Base-by-base conservation (phyloP, 2,113 vertebrate species). In the Petrocephalus zakoni region DNA sequence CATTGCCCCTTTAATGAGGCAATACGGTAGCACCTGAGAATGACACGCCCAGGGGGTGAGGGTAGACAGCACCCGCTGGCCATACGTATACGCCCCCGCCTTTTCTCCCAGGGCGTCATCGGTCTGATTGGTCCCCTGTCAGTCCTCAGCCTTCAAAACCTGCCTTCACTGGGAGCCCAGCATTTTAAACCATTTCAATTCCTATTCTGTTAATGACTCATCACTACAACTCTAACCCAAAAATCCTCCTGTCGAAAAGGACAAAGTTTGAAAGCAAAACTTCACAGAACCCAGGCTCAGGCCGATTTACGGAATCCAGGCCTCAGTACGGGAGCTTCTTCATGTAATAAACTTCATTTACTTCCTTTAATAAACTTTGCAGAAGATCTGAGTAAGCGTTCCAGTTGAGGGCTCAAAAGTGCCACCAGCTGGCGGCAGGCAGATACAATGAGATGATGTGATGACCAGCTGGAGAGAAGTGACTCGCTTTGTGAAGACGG, bases 21-120 rank as follows among this genome's bases (percentile, higher is more conserved):
- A n/a, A 37, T 13, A 25, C 37, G 42, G 34, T 82, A 87, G 52
- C 85, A 87, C 68, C 85, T 29, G 52, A 87, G 51, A 89, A 82
- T 29, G 68, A 61, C 34, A 81, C 51, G 34, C 58, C 49, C 34
- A 75, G 29, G 25, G 61, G 7, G n/a, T 82, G 19, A n/a, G 55
- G 47, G 22, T 51, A 47, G 37, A 29, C 53, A 8, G 83, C 37
- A 22, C 42, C 25, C 61, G 55, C 21, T 34, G 15, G 42, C 19
- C 49, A 83, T 21, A 55, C 56, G 2, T 29, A 25, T 4, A 42
- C 17, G 17, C 72, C 6, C 4, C 72, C 34, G 7, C 13, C 29
- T 17, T 17, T 34, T 42, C 72, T 42, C 25, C 29, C 10, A 34
- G 11, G 25, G 25, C 5, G 11, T 72, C 11, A 6, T 2, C 3